These are phyloP conservation scores for Melitaea athalia DNA, from an alignment of 2,888 invertebrate species.

Conservation along the genomic window DNA sequence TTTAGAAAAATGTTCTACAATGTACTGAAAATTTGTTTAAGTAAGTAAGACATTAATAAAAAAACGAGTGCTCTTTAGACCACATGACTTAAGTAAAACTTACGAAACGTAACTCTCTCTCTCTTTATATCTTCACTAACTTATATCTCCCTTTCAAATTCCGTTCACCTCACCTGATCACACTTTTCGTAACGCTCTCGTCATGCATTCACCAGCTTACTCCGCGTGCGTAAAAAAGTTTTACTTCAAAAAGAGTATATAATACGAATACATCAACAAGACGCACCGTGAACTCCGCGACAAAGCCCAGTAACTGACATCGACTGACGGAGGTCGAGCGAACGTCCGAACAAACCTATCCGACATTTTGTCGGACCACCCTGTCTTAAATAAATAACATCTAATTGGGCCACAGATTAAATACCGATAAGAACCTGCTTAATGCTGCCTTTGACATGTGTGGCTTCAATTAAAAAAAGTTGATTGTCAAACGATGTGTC, in stretches of 20 bases:
- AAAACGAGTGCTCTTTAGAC: no score
- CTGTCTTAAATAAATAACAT: constrained; percentile 65
- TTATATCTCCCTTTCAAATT: no score
- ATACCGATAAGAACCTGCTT: constrained; percentile 61
- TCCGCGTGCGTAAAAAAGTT: no score
- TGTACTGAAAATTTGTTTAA: no score
- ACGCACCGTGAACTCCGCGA: constrained; percentile 46
- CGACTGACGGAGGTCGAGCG: constrained; percentile 69
- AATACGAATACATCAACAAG: constrained; percentile 45
- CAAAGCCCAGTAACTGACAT: constrained; percentile 67
- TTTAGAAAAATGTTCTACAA: no score
- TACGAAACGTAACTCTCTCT: no score
- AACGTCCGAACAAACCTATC: constrained; percentile 48
- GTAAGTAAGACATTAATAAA: no score
- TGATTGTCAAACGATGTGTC: constrained; percentile 17
- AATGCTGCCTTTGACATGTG: constrained; percentile 42
- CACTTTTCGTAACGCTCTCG: no score
- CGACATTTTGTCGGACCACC: constrained; percentile 65
- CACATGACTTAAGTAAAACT: no score
- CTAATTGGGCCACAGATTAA: constrained; percentile 72
- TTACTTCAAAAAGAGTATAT: constrained; percentile 28
- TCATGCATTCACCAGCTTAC: no score
- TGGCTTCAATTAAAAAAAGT: constrained; percentile 10
- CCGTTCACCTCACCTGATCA: no score
- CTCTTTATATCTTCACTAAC: no score